Evolutionary conservation across 1,140 invertebrate species (phyloP).

Genomic region (Thalassaphorura encarpata): DNA sequence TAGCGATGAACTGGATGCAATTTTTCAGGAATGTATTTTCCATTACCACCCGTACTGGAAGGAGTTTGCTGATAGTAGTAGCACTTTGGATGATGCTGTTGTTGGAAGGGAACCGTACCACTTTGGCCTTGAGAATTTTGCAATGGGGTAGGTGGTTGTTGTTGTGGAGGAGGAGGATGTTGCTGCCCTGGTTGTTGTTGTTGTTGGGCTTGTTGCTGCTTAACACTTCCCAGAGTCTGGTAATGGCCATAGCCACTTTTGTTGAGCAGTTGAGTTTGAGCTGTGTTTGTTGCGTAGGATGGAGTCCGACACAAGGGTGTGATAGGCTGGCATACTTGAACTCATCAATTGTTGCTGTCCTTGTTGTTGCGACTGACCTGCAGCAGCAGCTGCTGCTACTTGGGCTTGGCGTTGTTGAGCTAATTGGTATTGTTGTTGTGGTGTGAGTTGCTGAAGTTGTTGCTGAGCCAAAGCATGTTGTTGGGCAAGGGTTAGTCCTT

Average conservation of each 20-base stretch:
- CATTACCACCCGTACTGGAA: neutral
- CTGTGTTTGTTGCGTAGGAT: constrained; percentile 13
- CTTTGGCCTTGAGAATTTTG: neutral
- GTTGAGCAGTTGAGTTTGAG: constrained; percentile 23
- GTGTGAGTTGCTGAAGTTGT: neutral
- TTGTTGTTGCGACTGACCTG: constrained; percentile 9
- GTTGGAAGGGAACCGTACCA: constrained; percentile 5
- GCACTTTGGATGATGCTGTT: constrained; percentile 32
- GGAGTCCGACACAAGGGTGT: constrained; percentile 20
- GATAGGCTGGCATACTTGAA: constrained; percentile 22
- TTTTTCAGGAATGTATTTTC: constrained; percentile 32
- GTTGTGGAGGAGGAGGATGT: constrained; percentile 3
- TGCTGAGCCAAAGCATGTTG: constrained; percentile 13
- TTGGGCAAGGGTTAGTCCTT: constrained; percentile 2
- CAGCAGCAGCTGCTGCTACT: constrained; percentile 1
- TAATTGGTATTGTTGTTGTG: constrained; percentile 8
- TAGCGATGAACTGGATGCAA: constrained; percentile 31
- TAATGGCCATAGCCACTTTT: constrained; percentile 24
- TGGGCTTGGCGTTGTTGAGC: constrained; percentile 1
- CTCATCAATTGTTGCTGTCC: constrained; percentile 8
- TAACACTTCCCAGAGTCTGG: constrained; percentile 13
- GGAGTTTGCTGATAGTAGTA: constrained; percentile 26
- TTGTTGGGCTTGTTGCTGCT: constrained; percentile 9
- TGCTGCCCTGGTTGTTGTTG: constrained; percentile 7
- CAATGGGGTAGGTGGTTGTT: neutral